Evolutionary conservation across 2,888 invertebrate genomes (phyloP).

Genomic region (Belgica antarctica): DNA sequence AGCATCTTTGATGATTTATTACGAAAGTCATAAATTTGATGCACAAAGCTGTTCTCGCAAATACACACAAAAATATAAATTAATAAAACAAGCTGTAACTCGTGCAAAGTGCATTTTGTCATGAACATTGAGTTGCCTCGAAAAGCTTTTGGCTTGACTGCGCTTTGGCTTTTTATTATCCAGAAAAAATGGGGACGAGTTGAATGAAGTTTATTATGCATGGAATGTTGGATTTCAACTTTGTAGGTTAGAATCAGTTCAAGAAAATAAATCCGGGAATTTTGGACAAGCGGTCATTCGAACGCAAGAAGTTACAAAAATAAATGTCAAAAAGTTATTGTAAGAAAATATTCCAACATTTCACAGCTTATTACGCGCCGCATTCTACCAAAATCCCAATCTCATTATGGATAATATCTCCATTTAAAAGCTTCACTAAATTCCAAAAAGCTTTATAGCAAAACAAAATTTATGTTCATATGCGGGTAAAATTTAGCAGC

Average conservation of each 20-base stretch:
- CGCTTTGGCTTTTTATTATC: no score
- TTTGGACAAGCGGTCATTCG: no score
- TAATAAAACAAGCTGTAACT: constrained; percentile 9
- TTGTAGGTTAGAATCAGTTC: neutral
- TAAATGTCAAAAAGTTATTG: no score
- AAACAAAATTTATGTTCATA: neutral
- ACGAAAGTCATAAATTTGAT: constrained; percentile 13
- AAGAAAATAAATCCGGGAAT: no score
- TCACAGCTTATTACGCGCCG: no score
- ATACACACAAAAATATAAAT: constrained; percentile 9
- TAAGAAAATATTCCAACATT: no score
- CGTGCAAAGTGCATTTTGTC: constrained; percentile 26
- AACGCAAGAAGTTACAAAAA: no score
- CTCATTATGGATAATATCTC: no score
- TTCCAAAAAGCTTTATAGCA: no score
- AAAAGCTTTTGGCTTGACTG: neutral
- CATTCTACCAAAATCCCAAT: no score
- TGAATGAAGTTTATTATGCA: neutral
- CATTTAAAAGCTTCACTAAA: no score
- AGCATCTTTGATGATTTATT: constrained; percentile 24
- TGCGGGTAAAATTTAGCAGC: neutral
- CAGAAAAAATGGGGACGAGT: neutral
- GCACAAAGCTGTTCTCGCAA: constrained; percentile 14
- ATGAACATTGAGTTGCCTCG: constrained; percentile 12
- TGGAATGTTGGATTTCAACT: constrained; percentile 1